Evolutionary conservation across 2,888 invertebrate genomes (phyloP), one percentile per base, ranked within the genome.

Genomic region (Erebia aethiops): DNA sequence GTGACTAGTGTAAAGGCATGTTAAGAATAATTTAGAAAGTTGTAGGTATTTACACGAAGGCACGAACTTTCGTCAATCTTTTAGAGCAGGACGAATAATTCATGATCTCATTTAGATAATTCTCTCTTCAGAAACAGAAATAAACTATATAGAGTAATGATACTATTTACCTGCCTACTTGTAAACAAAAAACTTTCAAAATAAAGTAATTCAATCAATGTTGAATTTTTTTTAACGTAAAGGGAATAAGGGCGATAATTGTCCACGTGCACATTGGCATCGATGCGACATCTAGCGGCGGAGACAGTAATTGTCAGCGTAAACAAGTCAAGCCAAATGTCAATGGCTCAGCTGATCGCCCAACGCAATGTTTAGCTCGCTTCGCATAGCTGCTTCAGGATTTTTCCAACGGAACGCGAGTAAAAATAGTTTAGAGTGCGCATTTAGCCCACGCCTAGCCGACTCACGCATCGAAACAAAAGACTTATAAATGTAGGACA

Each of bases 321-420:
- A 93, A 93, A 93, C 92, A 93, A 89, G 87, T 87, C 89, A 90
- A 88, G 86, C 79, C 78, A 83, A 87, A 86, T 87, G 89, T 88
- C 90, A 90, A 83, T 84, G 80, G 87, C 91, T 89, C 93, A 93
- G 93, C 93, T 93, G 93, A 92, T 92, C 89, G 84, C 82, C 86
- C 85, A 21, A 26, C 56, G 56, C 56, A 9, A 21, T 13, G 82
- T 80, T 67, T 80, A 73, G 81, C 78, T 80, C 78, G 80, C 81
- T 78, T 80, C 77, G 78, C 80, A 77, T 77, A 85, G 75, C 83
- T 85, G 77, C 83, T 81, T 83, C 82, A 84, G 87, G 81, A 84
- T 78, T 85, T 86, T 86, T 84, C 82, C 83, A 80, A 84, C 83
- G 75, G 79, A 83, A 84, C 82, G 78, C 69, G 88, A 88, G 89